phyloP scores from a whole-genome alignment of 53 echinoderm and acorn worm genomes.

The Zoroaster sp. region DNA sequence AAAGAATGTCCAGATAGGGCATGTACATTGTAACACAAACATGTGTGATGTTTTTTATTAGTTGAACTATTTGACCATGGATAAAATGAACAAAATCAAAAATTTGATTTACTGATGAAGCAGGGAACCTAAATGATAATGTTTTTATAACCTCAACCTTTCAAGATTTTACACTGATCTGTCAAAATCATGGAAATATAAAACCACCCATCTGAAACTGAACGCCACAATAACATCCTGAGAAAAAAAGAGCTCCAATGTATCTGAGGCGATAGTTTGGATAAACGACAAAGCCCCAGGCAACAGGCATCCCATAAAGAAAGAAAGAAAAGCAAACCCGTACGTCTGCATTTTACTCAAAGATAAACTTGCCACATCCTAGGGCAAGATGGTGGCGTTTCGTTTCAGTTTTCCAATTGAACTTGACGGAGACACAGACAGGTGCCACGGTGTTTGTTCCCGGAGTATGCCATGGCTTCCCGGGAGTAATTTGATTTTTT shows the following conservation, averaged over 20 bases:
- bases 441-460: background rate
- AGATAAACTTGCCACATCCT: slow-evolving; percentile 9
- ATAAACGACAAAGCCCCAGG: background rate
- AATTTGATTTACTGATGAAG: no score
- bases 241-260: background rate
- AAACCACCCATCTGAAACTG: background rate
- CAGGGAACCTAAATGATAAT: no score
- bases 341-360: background rate
- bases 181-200: background rate
- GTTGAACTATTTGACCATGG: no score
- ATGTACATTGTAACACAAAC: no score
- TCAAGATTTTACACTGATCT: background rate
- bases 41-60: no score
- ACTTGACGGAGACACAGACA: slow-evolving; percentile 7
- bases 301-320: background rate
- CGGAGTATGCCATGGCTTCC: background rate
- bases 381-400: slow-evolving; percentile 6
- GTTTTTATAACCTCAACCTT: background rate
- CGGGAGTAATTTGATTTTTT: background rate
- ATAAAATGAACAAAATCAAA: no score
- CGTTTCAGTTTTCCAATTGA: slow-evolving; percentile 18
- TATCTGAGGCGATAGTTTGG: background rate
- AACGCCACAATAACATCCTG: background rate
- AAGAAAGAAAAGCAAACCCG: background rate
- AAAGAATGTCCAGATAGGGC: no score